Base-by-base conservation (phyloP, 2,113 vertebrate species). In the Plotosus lineatus region DNA sequence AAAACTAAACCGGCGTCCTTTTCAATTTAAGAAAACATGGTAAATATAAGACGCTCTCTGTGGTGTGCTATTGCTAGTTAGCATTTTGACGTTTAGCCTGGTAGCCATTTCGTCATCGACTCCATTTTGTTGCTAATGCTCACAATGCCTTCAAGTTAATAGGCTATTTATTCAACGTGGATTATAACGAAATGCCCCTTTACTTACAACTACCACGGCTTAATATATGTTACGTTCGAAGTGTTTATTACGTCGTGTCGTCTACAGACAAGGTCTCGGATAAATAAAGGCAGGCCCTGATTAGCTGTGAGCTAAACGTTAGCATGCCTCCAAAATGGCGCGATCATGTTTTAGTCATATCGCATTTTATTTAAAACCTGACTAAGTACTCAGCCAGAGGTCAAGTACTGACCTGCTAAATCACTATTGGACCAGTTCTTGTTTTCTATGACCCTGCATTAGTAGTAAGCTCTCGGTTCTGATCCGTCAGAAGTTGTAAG, bases 41-140 rank as follows among this genome's bases (percentile, higher is more conserved):
- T 71, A 31, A 44, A 44, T 23, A 42, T 23, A 36, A 7, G 33
- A 38, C 8, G 36, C 7, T 3, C 3, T 14, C 21, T 28, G 26
- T 17, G 14, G 14, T 1, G 9, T 26, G 40, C n/a, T 3, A 0
- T 8, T 48, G n/a, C 42, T 48, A 19, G 26, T 19, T 31, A 48
- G 44, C 65, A 3, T 28, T 3, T 48, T 77, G 31, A 51, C 42
- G 48, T 40, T 26, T 44, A 33, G 56, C 21, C 28, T 15, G 58
- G 75, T 36, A 19, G 46, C 60, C 60, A 78, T 38, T 12, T 5
- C 21, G 23, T 31, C 2, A 40, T 33, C 26, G 3, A 14, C 76
- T 78, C 76, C 76, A 66, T 78, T 78, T 78, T 66, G 61, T 78
- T 26, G 14, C 10, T 6, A 36, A 51, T 1, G 1, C 7, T 71